phyloP scores from a whole-genome alignment of 2,797 vertebrate species.

The Arrhamphus sclerolepis region DNA sequence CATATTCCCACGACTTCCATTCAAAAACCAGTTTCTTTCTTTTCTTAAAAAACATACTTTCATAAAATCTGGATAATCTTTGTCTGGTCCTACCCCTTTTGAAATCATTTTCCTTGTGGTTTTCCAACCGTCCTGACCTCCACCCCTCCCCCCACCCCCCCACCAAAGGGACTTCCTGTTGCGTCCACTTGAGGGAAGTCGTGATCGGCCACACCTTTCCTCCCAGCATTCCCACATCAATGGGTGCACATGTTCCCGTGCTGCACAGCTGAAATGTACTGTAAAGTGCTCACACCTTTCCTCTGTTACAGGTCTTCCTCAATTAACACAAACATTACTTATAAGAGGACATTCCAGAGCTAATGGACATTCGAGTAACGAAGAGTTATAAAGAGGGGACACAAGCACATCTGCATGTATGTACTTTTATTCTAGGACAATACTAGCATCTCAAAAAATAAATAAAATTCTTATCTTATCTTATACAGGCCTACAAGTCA shows the following conservation, averaged over 20 bases:
- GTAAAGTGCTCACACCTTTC: slow-evolving; percentile 45
- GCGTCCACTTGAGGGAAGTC: slow-evolving; percentile 56
- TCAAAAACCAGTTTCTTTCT: no score
- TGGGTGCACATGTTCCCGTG: slow-evolving; percentile 20
- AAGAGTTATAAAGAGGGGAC: neutral
- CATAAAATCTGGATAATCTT: neutral
- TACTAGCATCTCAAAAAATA: neutral
- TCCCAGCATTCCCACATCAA: slow-evolving; percentile 67
- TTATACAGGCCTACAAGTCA: no score
- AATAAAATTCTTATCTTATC: no score
- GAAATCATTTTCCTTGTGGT: neutral
- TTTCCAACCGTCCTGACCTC: neutral
- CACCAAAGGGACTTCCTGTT: slow-evolving; percentile 65
- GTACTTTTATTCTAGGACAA: no score
- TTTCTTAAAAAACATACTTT: no score
- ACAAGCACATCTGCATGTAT: neutral
- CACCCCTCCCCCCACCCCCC: slow-evolving; percentile 3
- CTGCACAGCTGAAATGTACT: neutral
- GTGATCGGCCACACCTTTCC: slow-evolving; percentile 70
- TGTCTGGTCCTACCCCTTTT: neutral
- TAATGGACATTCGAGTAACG: slow-evolving; percentile 16
- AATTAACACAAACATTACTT: slow-evolving; percentile 10
- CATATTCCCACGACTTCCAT: no score
- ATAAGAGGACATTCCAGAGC: slow-evolving; percentile 4
- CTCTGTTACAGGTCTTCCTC: slow-evolving; percentile 5